A percentile compares a stretch with the other conserved stretches of the same genome.
These are phyloP conservation scores for Pan paniscus DNA, from an alignment of 2,113 vertebrate genomes.

Conservation along the genomic window DNA sequence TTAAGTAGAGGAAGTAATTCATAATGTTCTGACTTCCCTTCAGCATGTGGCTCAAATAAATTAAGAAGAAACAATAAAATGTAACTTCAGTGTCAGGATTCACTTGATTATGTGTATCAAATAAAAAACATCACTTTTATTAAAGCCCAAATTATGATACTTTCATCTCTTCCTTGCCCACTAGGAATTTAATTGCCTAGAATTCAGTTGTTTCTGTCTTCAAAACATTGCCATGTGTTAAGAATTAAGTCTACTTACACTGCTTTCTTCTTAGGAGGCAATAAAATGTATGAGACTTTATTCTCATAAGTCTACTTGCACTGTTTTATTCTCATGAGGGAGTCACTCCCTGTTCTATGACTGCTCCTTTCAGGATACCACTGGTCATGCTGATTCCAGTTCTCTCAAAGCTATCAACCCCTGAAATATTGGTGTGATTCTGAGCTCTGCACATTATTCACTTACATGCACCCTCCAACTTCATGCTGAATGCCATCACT, in stretches of 20 bases:
- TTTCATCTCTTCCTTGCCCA: not conserved
- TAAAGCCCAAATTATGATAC: not conserved
- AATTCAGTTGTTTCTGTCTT: not conserved
- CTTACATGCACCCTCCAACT: not conserved
- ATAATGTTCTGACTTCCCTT: not conserved
- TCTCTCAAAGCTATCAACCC: not conserved
- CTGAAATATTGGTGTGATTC: not conserved
- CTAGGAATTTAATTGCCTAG: not conserved
- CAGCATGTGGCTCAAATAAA: not conserved
- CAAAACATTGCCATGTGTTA: not conserved
- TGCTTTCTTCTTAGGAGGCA: not conserved
- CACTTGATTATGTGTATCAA: conserved; percentile 18
- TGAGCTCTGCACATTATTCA: not conserved
- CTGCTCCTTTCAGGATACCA: not conserved
- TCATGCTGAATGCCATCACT: not conserved
- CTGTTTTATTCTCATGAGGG: not conserved
- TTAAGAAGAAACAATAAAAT: conserved; percentile 3
- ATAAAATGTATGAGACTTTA: too few relatives aligned
- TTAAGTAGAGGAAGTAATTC: not conserved
- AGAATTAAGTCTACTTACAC: not conserved
- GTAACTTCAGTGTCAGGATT: not conserved
- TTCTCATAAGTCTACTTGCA: not conserved
- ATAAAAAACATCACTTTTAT: not conserved
- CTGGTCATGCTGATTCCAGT: not conserved
- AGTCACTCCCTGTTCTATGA: not conserved